Base-by-base conservation (phyloP, 2,888 invertebrate species). In the Argyresthia goedartella region DNA sequence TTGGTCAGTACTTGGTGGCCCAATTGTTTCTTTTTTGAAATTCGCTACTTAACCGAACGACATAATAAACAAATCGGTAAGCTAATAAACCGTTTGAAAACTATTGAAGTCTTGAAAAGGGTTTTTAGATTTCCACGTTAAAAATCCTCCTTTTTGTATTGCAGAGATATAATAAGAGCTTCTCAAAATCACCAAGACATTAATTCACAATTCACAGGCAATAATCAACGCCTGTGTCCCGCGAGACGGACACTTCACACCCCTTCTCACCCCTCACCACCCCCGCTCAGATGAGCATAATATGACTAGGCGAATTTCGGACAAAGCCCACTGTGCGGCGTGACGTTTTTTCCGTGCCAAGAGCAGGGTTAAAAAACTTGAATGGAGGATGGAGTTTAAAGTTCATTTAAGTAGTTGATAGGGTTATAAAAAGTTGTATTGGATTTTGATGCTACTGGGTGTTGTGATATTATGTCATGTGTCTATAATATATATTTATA, bases 301-400 rank as follows among this genome's bases (percentile, higher is more conserved):
- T 78, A 76, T 85, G 84, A 84, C 81, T 81, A 71, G 71, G 71
- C 84, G 64, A 71, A 69, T 75, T 79, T 71, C 56, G 55, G 16
- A 25, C 25, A 25, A 25, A 25, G 25, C 25, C 25, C 25, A 25
- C 76, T 85, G 84, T 52, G 52, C 51, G 35, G 53, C 52, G 55
- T 60, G 57, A 60, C 54, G 48, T 52, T 54, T 49, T 60, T 25
- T 25, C 25, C 25, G 25, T 25, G 25, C 25, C 25, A 25, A 57
- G 55, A 59, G 9, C 14, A 14, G 13, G 3, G 13, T 14, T 14
- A 44, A 44, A 43, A 15, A 44, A 14, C 14, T 56, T 49, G 48
- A 51, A 53, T 54, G 54, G 56, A 53, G 33, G 11, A n/a, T 46
- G 33, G 33, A 46, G 46, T 46, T 46, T 46, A 46, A 46, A 46